Percentiles rank a stretch among this genome's conserved stretches.
These are phyloP conservation scores for Vidua macroura DNA, from an alignment of 2,113 vertebrate species.

Conservation along the genomic window DNA sequence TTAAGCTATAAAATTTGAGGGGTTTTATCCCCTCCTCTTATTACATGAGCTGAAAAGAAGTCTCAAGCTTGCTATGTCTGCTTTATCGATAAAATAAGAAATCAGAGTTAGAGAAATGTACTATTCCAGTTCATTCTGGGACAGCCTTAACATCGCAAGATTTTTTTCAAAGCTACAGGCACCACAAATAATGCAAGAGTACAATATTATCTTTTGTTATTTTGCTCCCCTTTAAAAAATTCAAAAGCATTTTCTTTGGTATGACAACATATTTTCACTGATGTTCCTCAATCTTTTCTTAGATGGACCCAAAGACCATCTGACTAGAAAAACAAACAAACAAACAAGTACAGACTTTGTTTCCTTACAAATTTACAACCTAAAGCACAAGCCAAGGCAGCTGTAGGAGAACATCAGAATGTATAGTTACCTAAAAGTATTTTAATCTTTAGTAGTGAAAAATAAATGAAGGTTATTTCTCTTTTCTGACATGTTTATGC, in stretches of 20 bases:
- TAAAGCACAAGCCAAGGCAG: background rate
- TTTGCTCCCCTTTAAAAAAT: background rate
- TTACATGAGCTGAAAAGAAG: background rate
- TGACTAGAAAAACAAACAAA: background rate
- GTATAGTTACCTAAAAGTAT: background rate
- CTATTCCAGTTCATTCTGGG: background rate
- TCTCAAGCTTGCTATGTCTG: background rate
- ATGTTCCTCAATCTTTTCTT: background rate
- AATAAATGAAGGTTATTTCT: background rate
- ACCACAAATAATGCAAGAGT: background rate
- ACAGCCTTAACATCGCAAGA: background rate
- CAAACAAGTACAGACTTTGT: background rate
- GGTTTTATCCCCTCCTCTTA: background rate
- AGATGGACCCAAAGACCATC: background rate
- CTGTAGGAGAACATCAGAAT: background rate
- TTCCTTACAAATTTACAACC: background rate
- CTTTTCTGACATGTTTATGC: background rate
- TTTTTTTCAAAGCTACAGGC: background rate
- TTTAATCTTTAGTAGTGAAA: background rate
- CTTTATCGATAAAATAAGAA: background rate
- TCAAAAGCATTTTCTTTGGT: background rate
- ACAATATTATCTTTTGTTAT: background rate
- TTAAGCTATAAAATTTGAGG: background rate
- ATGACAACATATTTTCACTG: background rate
- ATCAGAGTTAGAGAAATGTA: background rate